Conservation (phyloP, 2,888 invertebrate genomes). For the Seira ritae region DNA sequence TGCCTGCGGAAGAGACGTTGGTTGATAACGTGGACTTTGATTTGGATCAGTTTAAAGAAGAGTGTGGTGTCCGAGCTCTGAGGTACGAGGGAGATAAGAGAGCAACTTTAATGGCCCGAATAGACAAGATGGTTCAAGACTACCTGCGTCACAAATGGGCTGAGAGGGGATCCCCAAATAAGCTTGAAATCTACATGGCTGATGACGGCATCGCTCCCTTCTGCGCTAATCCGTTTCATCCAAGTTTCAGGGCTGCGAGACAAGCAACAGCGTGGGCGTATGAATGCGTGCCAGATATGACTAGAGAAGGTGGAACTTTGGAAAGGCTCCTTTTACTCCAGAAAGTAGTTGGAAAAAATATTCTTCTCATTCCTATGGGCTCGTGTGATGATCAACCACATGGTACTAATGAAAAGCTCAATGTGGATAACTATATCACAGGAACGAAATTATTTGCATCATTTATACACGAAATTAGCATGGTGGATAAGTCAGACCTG, state of each 20-base stretch:
- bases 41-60: constrained; percentile 84
- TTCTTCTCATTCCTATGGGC: constrained; percentile 95
- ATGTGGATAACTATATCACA: constrained; percentile 93
- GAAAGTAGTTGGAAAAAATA: constrained; percentile 94
- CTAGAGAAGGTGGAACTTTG: constrained; percentile 91
- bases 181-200: constrained; percentile 72
- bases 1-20: constrained; percentile 82
- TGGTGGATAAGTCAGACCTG: constrained; percentile 40
- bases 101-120: constrained; percentile 91
- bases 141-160: constrained; percentile 87
- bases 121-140: constrained; percentile 86
- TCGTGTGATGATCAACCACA: constrained; percentile 98
- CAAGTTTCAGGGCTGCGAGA: constrained; percentile 93
- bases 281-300: constrained; percentile 93
- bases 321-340: constrained; percentile 76
- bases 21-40: constrained; percentile 93
- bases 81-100: constrained; percentile 88
- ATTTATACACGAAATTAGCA: constrained; percentile 86
- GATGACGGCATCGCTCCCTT: constrained; percentile 81
- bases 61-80: constrained; percentile 83
- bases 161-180: constrained; percentile 89
- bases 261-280: constrained; percentile 91
- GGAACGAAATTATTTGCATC: constrained; percentile 94
- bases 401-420: constrained; percentile 98
- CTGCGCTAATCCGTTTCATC: constrained; percentile 94